Evolutionary conservation across 2,113 vertebrate genomes (phyloP).

Genomic region (Sylvia atricapilla): DNA sequence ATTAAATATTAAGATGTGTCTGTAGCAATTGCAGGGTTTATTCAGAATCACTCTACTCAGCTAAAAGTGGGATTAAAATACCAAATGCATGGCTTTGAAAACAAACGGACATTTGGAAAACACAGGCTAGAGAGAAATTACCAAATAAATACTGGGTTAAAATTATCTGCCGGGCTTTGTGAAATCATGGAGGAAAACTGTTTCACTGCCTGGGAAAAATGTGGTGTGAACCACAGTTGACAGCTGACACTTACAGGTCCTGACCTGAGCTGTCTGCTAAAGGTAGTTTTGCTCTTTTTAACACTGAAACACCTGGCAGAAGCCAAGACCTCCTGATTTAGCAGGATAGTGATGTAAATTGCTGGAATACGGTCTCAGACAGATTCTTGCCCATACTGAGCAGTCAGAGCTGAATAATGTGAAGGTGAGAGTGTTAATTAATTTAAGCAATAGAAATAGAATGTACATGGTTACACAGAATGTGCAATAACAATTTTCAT

Average conservation of each 20-base stretch:
- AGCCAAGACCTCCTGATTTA: not conserved
- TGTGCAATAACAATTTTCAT: not conserved
- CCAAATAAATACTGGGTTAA: not conserved
- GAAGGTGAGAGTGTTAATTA: not conserved
- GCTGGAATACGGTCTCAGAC: not conserved
- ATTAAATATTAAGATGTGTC: not conserved
- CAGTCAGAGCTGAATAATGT: not conserved
- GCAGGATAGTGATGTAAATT: not conserved
- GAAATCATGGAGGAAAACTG: not conserved
- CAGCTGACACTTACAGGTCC: not conserved
- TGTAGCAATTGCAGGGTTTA: not conserved
- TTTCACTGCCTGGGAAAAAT: not conserved
- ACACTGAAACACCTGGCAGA: not conserved
- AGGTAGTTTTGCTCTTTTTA: not conserved
- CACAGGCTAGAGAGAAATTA: not conserved
- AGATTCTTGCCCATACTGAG: not conserved
- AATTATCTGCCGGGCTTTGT: not conserved
- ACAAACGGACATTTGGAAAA: not conserved
- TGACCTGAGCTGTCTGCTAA: not conserved
- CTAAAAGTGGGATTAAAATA: not conserved
- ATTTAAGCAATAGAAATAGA: not conserved
- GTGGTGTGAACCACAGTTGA: not conserved
- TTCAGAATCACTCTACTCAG: not conserved
- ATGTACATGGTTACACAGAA: not conserved
- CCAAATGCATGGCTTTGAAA: not conserved